A percentile compares a stretch with the other conserved stretches of the same genome.
These are phyloP conservation scores for Centroberyx gerrardi DNA, from an alignment of 2,797 vertebrate genomes.

Conservation along the genomic window DNA sequence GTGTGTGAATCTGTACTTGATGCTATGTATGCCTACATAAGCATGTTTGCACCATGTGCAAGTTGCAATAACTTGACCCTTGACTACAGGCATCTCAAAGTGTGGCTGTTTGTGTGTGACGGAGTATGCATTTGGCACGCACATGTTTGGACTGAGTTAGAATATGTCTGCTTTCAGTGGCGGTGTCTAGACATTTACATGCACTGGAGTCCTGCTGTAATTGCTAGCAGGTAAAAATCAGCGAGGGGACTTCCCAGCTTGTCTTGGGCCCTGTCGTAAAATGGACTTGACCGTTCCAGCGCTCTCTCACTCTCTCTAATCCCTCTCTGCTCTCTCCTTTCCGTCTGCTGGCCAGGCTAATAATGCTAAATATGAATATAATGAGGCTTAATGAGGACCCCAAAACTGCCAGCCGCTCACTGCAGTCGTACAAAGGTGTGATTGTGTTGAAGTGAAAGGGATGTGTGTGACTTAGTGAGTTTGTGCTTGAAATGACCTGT, in stretches of 20 bases:
- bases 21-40: neutral
- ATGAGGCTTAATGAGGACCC: slow-evolving; percentile 76
- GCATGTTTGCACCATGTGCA: slow-evolving; percentile 1
- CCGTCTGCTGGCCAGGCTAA: slow-evolving; percentile 65
- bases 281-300: slow-evolving; percentile 56
- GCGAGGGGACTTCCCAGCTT: slow-evolving; percentile 55
- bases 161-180: slow-evolving; percentile 12
- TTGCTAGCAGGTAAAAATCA: slow-evolving; percentile 40
- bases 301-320: slow-evolving; percentile 58
- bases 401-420: slow-evolving; percentile 51
- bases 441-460: slow-evolving; percentile 58
- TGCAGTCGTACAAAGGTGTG: slow-evolving; percentile 55
- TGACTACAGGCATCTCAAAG: neutral
- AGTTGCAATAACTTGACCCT: neutral
- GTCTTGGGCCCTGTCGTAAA: slow-evolving; percentile 52
- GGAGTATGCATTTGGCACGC: neutral
- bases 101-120: neutral
- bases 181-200: slow-evolving; percentile 17
- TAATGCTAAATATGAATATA: slow-evolving; percentile 79
- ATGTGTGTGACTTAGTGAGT: slow-evolving; percentile 36
- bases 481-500: slow-evolving; percentile 49
- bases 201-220: slow-evolving; percentile 18
- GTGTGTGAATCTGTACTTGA: neutral
- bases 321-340: slow-evolving; percentile 52
- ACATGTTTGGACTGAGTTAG: neutral